Conservation (phyloP, 2,797 vertebrate genomes). For the Mormyrus proboscirostris region DNA sequence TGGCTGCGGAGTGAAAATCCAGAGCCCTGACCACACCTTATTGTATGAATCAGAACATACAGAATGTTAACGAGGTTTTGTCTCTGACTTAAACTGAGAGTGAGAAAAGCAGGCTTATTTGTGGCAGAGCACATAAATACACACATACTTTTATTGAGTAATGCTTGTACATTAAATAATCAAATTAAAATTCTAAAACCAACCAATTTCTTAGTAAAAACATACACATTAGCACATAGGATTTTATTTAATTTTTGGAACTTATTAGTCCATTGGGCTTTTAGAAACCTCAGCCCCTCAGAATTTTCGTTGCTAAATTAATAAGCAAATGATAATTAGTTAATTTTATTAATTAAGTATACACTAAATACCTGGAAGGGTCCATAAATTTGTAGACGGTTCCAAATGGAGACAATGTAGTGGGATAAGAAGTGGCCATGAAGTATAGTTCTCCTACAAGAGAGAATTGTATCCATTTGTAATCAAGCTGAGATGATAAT, state of each 20-base stretch:
- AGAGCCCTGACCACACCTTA: not conserved
- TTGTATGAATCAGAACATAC: not conserved
- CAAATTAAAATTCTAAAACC: not conserved
- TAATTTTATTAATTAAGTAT: not conserved
- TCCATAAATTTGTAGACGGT: slow-evolving; percentile 76
- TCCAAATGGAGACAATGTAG: slow-evolving; percentile 59
- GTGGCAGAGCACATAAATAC: not conserved
- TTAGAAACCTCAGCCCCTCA: not conserved
- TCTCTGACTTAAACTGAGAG: not conserved
- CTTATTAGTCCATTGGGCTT: not conserved
- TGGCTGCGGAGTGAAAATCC: not conserved
- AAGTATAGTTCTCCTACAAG: slow-evolving; percentile 77
- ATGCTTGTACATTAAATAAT: not conserved
- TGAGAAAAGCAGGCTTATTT: not conserved
- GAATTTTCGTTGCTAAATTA: not conserved
- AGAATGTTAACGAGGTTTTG: not conserved
- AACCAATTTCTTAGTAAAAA: not conserved
- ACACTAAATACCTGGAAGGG: slow-evolving; percentile 67
- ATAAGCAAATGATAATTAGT: not conserved
- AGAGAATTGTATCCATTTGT: not conserved
- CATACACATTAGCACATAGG: not conserved
- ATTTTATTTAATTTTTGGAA: not conserved
- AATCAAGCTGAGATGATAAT: not conserved
- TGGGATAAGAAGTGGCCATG: slow-evolving; percentile 71
- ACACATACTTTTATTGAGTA: not conserved